Conservation (phyloP, 2,797 vertebrate genomes). For the Anguilla megastoma region DNA sequence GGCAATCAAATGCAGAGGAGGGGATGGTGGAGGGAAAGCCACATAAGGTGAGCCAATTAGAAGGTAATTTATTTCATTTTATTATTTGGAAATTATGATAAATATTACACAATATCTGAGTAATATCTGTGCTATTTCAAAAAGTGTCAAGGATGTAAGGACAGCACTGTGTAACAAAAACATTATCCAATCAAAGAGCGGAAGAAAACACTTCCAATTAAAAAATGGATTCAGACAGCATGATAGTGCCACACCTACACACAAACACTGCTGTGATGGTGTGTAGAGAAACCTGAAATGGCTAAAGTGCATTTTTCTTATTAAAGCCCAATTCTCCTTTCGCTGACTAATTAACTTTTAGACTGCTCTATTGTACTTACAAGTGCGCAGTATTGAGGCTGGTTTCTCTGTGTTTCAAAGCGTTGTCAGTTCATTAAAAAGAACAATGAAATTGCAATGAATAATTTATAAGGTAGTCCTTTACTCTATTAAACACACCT, state of each 20-base stretch:
- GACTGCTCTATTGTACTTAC: conserved; percentile 16
- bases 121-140: neutral
- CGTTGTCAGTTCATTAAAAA: conserved; percentile 39
- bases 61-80: too few species aligned
- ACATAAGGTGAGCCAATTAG: too few species aligned
- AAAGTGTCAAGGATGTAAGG: neutral
- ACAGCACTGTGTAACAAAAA: neutral
- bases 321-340: neutral
- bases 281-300: too few species aligned
- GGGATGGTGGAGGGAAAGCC: too few species aligned
- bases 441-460: conserved; percentile 39
- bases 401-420: conserved; percentile 36
- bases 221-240: neutral
- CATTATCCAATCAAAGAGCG: neutral
- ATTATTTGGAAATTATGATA: too few species aligned
- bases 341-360: conserved; percentile 27
- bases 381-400: conserved; percentile 25
- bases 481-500: conserved; percentile 37
- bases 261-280: neutral
- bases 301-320: neutral
- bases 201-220: neutral
- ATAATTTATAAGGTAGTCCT: conserved; percentile 36
- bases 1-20: too few species aligned
- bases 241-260: neutral
- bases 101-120: too few species aligned